phyloP scores from a whole-genome alignment of 2,797 vertebrate genomes.

The Oreochromis grahami region DNA sequence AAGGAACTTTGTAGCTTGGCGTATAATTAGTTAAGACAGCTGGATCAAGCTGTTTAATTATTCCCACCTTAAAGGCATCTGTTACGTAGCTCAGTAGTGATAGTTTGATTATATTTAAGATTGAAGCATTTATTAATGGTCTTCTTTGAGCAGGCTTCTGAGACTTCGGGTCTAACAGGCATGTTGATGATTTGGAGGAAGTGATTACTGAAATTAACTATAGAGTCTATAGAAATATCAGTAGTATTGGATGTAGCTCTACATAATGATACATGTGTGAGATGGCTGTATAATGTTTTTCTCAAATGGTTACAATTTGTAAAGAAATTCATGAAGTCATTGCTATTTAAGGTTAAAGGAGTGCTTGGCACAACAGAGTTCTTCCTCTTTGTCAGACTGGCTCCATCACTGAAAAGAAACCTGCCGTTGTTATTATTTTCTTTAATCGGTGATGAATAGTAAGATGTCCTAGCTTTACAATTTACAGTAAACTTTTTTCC shows the following conservation, averaged over 20 bases:
- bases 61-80: neutral
- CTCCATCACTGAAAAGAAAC: neutral
- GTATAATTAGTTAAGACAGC: neutral
- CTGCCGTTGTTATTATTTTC: neutral
- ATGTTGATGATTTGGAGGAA: neutral
- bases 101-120: neutral
- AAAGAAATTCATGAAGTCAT: neutral
- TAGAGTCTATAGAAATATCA: neutral
- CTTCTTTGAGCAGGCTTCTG: neutral
- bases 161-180: neutral
- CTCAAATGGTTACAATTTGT: neutral
- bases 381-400: neutral
- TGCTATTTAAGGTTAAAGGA: neutral
- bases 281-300: neutral
- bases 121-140: neutral
- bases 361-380: neutral
- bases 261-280: neutral
- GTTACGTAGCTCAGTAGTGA: neutral
- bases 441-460: neutral
- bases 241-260: accelerated
- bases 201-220: neutral
- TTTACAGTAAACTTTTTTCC: neutral
- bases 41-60: neutral
- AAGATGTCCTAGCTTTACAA: neutral
- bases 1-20: neutral